Conservation (phyloP, 2,888 invertebrate species). For the Adela reaumurella region DNA sequence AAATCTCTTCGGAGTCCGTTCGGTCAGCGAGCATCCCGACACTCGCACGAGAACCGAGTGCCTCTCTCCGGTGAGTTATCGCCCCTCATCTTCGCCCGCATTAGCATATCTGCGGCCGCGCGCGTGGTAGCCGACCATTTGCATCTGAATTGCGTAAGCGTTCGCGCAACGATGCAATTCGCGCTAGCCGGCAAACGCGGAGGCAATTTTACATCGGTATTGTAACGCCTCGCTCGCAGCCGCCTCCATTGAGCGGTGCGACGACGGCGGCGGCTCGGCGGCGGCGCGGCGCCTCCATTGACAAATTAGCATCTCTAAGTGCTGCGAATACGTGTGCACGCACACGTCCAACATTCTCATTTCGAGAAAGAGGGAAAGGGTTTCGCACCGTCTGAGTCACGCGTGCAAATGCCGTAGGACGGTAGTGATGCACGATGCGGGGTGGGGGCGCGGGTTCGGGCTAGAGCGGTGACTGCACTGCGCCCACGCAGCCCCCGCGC, state of each 20-base stretch:
- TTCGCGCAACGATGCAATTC: slow-evolving; percentile 18
- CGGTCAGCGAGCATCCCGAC: slow-evolving; percentile 46
- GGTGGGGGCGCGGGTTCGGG: background rate
- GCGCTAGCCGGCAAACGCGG: slow-evolving; percentile 9
- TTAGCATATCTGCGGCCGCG: slow-evolving; percentile 25
- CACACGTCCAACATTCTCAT: background rate
- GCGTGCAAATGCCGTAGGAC: background rate
- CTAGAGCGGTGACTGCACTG: slow-evolving; percentile 6
- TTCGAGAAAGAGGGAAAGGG: background rate
- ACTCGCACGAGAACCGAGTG: slow-evolving; percentile 60
- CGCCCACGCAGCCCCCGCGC: slow-evolving; percentile 38
- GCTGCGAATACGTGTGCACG: background rate
- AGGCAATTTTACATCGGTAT: background rate
- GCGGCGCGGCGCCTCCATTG: background rate
- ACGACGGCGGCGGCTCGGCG: too few relatives aligned
- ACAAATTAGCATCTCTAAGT: background rate
- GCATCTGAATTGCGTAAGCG: slow-evolving; percentile 30
- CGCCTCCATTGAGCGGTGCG: background rate
- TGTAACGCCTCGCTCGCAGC: background rate
- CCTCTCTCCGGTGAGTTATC: slow-evolving; percentile 65
- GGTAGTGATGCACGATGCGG: background rate
- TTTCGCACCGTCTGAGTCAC: background rate
- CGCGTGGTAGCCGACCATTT: slow-evolving; percentile 26
- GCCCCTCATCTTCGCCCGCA: slow-evolving; percentile 14
- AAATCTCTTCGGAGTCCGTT: slow-evolving; percentile 79